Evolutionary conservation across 2,888 invertebrate genomes (phyloP).

Genomic region (Adela reaumurella): DNA sequence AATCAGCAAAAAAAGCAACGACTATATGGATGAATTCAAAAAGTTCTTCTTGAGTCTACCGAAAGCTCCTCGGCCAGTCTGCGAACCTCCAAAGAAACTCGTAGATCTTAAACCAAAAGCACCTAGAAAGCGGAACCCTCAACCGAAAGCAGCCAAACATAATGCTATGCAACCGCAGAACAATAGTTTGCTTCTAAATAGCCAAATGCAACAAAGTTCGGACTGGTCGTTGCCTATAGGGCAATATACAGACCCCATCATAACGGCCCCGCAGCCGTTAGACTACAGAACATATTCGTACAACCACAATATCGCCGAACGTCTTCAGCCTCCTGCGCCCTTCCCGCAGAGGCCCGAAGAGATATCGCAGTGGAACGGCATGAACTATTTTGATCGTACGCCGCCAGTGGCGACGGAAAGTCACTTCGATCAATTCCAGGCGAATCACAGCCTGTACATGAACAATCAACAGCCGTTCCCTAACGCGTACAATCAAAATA

Average conservation of each 20-base stretch:
- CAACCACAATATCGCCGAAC: slow-evolving; percentile 7
- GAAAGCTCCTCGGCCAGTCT: slow-evolving; percentile 8
- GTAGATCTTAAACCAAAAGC: slow-evolving; percentile 1
- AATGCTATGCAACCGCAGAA: background rate
- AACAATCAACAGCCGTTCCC: background rate
- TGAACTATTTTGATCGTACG: background rate
- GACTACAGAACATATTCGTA: slow-evolving; percentile 25
- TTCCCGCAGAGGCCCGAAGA: background rate
- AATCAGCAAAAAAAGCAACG: slow-evolving; percentile 37
- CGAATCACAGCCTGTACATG: background rate
- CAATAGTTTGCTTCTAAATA: too few species aligned
- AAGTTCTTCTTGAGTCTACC: slow-evolving; percentile 29
- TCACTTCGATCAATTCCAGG: background rate
- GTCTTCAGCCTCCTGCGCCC: slow-evolving; percentile 7
- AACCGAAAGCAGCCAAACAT: slow-evolving; percentile 1
- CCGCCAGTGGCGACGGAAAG: background rate
- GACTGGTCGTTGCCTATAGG: slow-evolving; percentile 29
- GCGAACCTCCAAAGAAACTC: slow-evolving; percentile 5
- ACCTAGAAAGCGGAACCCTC: background rate
- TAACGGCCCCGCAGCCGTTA: slow-evolving; percentile 26
- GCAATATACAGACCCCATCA: slow-evolving; percentile 42
- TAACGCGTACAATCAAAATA: background rate
- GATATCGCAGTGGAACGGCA: slow-evolving; percentile 23
- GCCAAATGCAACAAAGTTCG: background rate
- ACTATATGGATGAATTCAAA: slow-evolving; percentile 39